Evolutionary conservation across 1,140 invertebrate species (phyloP), one percentile per base, ranked within the genome.

Genomic region (Tyrophagus putrescentiae): DNA sequence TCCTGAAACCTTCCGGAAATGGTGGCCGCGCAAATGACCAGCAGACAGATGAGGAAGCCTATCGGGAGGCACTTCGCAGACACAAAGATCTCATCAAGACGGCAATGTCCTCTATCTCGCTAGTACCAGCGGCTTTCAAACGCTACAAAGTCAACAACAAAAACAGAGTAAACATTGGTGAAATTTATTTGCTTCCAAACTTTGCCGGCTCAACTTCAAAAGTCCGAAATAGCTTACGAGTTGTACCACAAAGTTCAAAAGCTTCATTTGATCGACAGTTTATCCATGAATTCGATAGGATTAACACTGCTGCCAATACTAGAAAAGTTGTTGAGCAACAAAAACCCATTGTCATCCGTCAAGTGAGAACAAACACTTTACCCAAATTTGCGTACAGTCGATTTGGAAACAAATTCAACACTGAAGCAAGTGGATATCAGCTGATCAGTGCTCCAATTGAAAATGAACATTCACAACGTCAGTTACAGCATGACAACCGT

Each of bases 1-100:
- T 54, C n/a, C 32, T 54, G 52, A 54, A 54, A 54, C 52, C 25
- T 23, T 4, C n/a, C n/a, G n/a, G n/a, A 18, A 48, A 42, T 42
- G 41, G 41, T 42, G 6, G 6, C 6, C 18, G 6, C 3, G 25
- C 36, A 13, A 42, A 42, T 42, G 25, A 42, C 3, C 1, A 42
- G 41, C 1, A 42, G 3, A n/a, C 52, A 13, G 52, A 54, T 11
- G 52, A 54, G 25, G 25, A 54, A n/a, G 25, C 25, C 28, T 54
- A 54, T 31, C 52, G 25, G 3, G 52, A 54, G 25, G 28, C 52
- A 28, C 27, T 54, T 21, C 52, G 28, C 21, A 13, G 25, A 3
- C 52, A 54, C 25, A 13, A 54, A 54, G 52, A 54, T 54, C 28
- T 54, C 9, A 54, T 54, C 13, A 13, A 27, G 27, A 21, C 52